Conservation (phyloP, 2,113 vertebrate genomes). For the Hippoglossus stenolepis region DNA sequence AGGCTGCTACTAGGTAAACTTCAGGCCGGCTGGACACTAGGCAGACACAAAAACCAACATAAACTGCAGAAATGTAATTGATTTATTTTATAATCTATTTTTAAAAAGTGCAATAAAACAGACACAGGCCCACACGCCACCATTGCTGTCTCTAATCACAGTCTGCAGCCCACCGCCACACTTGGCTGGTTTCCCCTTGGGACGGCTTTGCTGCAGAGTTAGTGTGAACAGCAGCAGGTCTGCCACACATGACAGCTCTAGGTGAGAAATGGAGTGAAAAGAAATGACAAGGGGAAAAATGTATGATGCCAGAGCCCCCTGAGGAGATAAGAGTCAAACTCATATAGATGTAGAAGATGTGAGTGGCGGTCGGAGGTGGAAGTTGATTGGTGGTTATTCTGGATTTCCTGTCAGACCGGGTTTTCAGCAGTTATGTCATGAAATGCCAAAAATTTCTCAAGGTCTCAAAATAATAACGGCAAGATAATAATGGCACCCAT, state of each 20-base stretch:
- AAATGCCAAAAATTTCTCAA: slow-evolving; percentile 36
- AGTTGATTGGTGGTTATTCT: slow-evolving; percentile 9
- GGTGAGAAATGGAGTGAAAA: slow-evolving; percentile 21
- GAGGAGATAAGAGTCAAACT: slow-evolving; percentile 9
- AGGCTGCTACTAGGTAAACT: slow-evolving; percentile 42
- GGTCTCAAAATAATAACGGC: slow-evolving; percentile 51
- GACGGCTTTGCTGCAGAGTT: slow-evolving; percentile 30
- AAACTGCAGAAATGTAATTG: not conserved
- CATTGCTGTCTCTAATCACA: slow-evolving; percentile 2
- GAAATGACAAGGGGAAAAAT: slow-evolving; percentile 15
- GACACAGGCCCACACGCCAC: not conserved
- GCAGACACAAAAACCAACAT: not conserved
- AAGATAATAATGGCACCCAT: not conserved
- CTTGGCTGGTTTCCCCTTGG: slow-evolving; percentile 1
- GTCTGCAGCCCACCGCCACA: slow-evolving; percentile 27
- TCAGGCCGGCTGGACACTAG: slow-evolving; percentile 1
- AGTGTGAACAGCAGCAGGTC: slow-evolving; percentile 49
- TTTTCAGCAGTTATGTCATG: slow-evolving; percentile 21
- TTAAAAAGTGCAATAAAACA: slow-evolving; percentile 6
- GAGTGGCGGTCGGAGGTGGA: not conserved
- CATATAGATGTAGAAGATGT: slow-evolving; percentile 13
- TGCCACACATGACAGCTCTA: slow-evolving; percentile 49
- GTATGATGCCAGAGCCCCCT: not conserved
- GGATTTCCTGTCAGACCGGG: not conserved
- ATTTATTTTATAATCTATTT: not conserved